These are phyloP conservation scores for Zoroaster sp. DNA, from an alignment of 53 echinoderm and acorn worm genomes.

Conservation along the genomic window DNA sequence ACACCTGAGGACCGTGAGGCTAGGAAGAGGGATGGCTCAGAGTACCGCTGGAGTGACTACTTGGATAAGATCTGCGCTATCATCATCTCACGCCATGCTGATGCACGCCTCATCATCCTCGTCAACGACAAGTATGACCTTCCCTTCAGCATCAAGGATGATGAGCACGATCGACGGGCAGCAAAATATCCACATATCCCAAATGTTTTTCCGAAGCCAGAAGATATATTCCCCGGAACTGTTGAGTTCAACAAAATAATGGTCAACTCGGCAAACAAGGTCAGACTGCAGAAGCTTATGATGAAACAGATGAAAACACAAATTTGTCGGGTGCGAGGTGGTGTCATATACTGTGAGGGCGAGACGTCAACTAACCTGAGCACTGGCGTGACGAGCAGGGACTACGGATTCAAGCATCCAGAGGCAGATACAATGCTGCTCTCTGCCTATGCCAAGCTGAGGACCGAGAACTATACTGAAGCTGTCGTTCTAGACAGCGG, in stretches of 20 bases:
- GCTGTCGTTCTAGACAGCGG: slow-evolving; percentile 43
- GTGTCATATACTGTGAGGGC: slow-evolving; percentile 55
- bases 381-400: slow-evolving; percentile 34
- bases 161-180: slow-evolving; percentile 61
- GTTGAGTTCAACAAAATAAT: slow-evolving; percentile 52
- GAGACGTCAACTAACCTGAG: slow-evolving; percentile 54
- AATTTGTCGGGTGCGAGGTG: slow-evolving; percentile 8
- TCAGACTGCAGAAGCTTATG: slow-evolving; percentile 58
- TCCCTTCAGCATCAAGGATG: slow-evolving; percentile 63
- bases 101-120: slow-evolving; percentile 31
- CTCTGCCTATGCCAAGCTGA: slow-evolving; percentile 37
- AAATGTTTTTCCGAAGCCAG: slow-evolving; percentile 48
- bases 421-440: slow-evolving; percentile 57
- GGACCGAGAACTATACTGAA: not conserved
- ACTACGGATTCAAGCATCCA: slow-evolving; percentile 54
- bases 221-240: slow-evolving; percentile 35
- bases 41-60: slow-evolving; percentile 53
- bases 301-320: slow-evolving; percentile 40
- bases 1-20: slow-evolving; percentile 52
- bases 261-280: slow-evolving; percentile 59
- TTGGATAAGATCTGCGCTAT: slow-evolving; percentile 49
- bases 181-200: slow-evolving; percentile 51
- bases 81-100: slow-evolving; percentile 44
- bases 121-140: slow-evolving; percentile 47
- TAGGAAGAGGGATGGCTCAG: slow-evolving; percentile 31